Conservation (phyloP, 2,888 invertebrate species). For the Hydrotaea cyrtoneurina region DNA sequence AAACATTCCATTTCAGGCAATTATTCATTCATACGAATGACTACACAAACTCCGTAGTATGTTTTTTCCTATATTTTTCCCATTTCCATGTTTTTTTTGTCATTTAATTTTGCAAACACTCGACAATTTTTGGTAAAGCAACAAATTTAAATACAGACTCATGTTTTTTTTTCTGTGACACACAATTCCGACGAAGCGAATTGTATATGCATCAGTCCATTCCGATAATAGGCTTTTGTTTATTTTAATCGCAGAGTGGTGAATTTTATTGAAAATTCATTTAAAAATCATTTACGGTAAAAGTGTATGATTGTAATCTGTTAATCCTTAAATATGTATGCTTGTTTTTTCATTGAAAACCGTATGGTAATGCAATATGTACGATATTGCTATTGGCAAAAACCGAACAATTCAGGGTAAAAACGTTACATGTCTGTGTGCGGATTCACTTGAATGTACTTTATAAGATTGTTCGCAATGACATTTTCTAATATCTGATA, state of each 20-base stretch:
- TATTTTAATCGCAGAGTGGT: slow-evolving; percentile 49
- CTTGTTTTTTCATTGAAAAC: not conserved
- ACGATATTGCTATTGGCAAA: no score
- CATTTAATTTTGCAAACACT: slow-evolving; percentile 19
- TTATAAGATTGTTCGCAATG: no score
- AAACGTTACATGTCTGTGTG: no score
- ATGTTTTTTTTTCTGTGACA: slow-evolving; percentile 11
- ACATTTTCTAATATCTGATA: no score
- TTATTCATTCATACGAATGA: slow-evolving; percentile 31
- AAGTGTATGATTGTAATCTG: slow-evolving; percentile 51
- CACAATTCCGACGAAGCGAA: slow-evolving; percentile 15
- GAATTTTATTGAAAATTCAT: slow-evolving; percentile 46
- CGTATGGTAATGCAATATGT: no score
- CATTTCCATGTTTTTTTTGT: not conserved
- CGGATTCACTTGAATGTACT: no score
- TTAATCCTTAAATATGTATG: slow-evolving; percentile 39
- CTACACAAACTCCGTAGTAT: not conserved
- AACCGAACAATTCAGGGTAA: no score
- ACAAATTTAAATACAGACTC: not conserved
- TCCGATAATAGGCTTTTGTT: slow-evolving; percentile 43
- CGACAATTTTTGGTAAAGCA: slow-evolving; percentile 28
- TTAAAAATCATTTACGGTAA: slow-evolving; percentile 53
- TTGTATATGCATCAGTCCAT: slow-evolving; percentile 41
- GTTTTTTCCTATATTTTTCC: not conserved
- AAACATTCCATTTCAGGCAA: slow-evolving; percentile 22